A percentile compares a stretch with the other conserved stretches of the same genome.
These are phyloP conservation scores for Conus canariensis DNA, from an alignment of 2,888 invertebrate species.

Conservation along the genomic window DNA sequence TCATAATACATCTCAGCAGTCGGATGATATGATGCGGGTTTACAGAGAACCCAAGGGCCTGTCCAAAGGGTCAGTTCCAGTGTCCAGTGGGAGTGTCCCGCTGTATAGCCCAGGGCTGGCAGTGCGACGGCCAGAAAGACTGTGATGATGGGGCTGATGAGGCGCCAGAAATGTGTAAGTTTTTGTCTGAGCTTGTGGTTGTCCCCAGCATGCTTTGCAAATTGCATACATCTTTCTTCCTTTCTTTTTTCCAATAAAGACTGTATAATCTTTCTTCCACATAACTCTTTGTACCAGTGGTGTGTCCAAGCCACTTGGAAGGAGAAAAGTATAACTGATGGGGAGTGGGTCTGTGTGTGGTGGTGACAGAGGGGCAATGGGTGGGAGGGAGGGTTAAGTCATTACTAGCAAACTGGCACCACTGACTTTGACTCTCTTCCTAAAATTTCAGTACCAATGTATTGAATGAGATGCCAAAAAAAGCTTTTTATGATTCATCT, in stretches of 20 bases:
- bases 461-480: too few relatives aligned
- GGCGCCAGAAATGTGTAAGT: slow-evolving; percentile 45
- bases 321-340: not conserved
- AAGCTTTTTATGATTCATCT: too few relatives aligned
- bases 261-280: not conserved
- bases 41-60: slow-evolving; percentile 36
- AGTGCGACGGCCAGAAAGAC: slow-evolving; percentile 86
- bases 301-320: not conserved
- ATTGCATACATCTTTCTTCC: not conserved
- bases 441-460: too few relatives aligned
- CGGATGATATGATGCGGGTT: not conserved
- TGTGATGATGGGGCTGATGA: slow-evolving; percentile 67
- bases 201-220: not conserved
- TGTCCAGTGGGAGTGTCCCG: slow-evolving; percentile 83
- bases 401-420: too few relatives aligned
- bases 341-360: slow-evolving; percentile 13
- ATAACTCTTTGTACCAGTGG: not conserved
- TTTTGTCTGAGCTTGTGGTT: not conserved
- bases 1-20: too few relatives aligned
- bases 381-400: not conserved
- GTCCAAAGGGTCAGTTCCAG: slow-evolving; percentile 82
- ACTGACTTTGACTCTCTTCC: too few relatives aligned
- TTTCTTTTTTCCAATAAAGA: not conserved
- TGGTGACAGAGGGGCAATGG: not conserved
- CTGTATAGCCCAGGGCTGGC: slow-evolving; percentile 86